These are phyloP conservation scores for Sylvia atricapilla DNA, from an alignment of 2,113 vertebrate genomes.

Conservation along the genomic window DNA sequence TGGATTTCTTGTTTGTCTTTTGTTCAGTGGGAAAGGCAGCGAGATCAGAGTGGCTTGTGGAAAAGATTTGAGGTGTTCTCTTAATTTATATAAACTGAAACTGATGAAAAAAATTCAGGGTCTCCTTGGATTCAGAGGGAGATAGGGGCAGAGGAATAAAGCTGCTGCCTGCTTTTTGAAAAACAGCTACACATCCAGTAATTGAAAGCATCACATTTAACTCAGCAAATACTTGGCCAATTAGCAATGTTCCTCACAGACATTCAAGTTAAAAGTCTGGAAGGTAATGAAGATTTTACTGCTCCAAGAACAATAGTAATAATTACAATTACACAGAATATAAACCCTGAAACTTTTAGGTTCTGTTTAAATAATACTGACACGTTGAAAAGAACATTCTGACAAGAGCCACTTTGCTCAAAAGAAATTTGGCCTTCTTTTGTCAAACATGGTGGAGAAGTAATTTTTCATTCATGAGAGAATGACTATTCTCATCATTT, in stretches of 20 bases:
- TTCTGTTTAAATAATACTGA: conserved; percentile 9
- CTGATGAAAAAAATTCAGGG: background rate
- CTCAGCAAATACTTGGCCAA: background rate
- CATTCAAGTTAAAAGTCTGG: background rate
- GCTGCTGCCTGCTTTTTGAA: background rate
- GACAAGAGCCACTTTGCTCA: conserved; percentile 16
- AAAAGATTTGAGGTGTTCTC: background rate
- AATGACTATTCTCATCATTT: conserved; percentile 14
- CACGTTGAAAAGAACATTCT: background rate
- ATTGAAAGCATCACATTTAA: background rate
- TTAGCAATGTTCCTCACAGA: background rate
- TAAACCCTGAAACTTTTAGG: background rate
- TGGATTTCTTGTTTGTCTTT: background rate
- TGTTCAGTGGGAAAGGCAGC: background rate
- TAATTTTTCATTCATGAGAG: conserved; percentile 49
- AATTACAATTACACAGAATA: background rate
- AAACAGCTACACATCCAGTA: background rate
- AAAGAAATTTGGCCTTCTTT: conserved; percentile 28
- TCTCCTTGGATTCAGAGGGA: background rate
- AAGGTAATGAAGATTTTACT: background rate
- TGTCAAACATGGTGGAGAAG: background rate
- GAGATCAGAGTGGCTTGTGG: background rate
- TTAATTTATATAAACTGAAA: background rate
- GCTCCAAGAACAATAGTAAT: background rate
- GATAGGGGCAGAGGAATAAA: background rate